phyloP scores from a whole-genome alignment of 2,888 invertebrate species.

The Alloscopus bannaensis region DNA sequence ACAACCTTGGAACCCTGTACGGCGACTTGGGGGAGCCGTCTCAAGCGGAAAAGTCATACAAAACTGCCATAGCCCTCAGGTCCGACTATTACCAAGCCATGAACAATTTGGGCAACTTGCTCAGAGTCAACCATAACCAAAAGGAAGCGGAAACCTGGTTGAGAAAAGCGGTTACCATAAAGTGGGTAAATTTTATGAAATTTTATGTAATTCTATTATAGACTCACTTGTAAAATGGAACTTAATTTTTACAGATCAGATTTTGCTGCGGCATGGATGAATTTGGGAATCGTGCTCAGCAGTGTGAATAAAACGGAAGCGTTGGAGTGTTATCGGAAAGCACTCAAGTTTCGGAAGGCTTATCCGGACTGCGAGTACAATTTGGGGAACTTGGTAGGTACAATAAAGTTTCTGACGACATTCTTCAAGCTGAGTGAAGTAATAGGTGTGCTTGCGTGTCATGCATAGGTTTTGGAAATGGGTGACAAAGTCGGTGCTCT shows the following conservation, averaged over 20 bases:
- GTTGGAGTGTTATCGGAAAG: constrained; percentile 86
- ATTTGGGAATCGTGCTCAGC: constrained; percentile 93
- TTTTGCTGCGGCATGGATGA: constrained; percentile 99
- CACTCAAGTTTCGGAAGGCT: constrained; percentile 84
- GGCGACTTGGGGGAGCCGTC: constrained; percentile 83
- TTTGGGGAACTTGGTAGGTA: constrained; percentile 90
- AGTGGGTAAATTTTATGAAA: constrained; percentile 78
- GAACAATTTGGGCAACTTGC: constrained; percentile 93
- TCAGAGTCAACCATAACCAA: constrained; percentile 83
- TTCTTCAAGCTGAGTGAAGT: too few relatives aligned
- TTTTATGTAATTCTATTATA: neutral
- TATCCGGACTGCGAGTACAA: constrained; percentile 97
- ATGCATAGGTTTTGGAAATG: constrained; percentile 84
- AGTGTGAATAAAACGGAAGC: constrained; percentile 84
- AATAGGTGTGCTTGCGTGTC: too few relatives aligned
- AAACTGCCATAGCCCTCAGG: constrained; percentile 85
- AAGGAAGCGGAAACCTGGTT: constrained; percentile 85
- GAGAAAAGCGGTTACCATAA: constrained; percentile 82
- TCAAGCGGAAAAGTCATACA: constrained; percentile 86
- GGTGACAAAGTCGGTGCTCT: constrained; percentile 85
- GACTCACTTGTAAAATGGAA: too few relatives aligned
- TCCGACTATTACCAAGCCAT: constrained; percentile 92
- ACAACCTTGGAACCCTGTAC: constrained; percentile 93
- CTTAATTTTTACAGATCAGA: constrained; percentile 82
- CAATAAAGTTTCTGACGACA: constrained; percentile 75